Conservation (phyloP, 2,888 invertebrate genomes). For the Stenurella melanura region DNA sequence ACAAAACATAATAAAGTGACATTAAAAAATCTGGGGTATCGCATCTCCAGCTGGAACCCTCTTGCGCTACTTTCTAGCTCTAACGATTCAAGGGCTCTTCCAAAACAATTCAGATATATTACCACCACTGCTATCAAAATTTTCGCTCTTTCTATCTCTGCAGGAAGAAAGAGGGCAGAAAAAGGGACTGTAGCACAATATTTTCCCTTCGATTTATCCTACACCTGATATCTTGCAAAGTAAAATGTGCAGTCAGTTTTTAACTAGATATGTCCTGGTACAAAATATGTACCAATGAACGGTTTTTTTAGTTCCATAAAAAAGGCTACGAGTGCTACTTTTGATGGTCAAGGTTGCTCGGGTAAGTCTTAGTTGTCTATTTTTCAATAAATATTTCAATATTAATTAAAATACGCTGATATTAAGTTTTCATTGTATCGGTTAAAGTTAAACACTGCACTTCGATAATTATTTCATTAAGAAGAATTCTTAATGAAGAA, state of each 20-base stretch:
- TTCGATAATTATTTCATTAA: background rate
- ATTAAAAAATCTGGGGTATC: no score
- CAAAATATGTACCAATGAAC: conserved; percentile 69
- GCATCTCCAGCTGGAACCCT: background rate
- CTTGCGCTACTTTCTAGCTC: background rate
- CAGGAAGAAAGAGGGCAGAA: conserved; percentile 17
- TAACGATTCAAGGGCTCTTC: background rate
- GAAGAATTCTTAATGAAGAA: background rate
- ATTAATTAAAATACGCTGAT: background rate
- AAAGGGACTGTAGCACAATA: background rate
- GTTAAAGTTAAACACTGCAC: background rate
- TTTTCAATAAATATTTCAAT: background rate
- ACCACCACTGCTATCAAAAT: conserved; percentile 1
- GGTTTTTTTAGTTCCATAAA: conserved; percentile 72
- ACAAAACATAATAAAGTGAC: no score
- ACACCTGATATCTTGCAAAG: conserved; percentile 53
- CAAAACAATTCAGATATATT: background rate
- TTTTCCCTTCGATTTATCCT: conserved; percentile 1
- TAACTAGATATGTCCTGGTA: conserved; percentile 60
- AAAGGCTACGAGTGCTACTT: conserved; percentile 66
- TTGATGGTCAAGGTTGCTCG: conserved; percentile 54
- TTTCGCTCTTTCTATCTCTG: conserved; percentile 4
- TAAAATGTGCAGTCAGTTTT: conserved; percentile 55
- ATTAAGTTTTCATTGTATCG: background rate
- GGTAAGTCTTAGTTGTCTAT: conserved; percentile 47